A percentile compares a stretch with the other conserved stretches of the same genome.
Evolutionary conservation across 30 jellyfish, hydroid and myxozoan species (phyloP).

Genomic region (Euphysa ruthae): DNA sequence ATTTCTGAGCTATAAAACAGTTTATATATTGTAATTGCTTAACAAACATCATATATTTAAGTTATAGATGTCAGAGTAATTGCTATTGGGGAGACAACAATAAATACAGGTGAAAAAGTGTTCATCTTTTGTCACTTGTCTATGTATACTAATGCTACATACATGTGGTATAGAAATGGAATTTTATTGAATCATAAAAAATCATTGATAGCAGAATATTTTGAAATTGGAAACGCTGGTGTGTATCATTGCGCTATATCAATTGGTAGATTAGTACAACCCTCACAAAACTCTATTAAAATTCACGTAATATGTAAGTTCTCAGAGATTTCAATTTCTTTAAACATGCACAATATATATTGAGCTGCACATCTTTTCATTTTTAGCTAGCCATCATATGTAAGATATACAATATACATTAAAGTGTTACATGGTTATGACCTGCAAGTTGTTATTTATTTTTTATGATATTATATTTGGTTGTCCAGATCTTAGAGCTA

Average conservation of each 20-base stretch:
- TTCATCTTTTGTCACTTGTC: slow-evolving; percentile 19
- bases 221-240: background rate
- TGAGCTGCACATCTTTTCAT: too few relatives aligned
- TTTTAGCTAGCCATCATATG: too few relatives aligned
- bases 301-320: slow-evolving; percentile 3
- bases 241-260: slow-evolving; percentile 14
- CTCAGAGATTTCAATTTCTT: too few relatives aligned
- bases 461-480: too few relatives aligned
- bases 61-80: background rate
- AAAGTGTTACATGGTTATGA: too few relatives aligned
- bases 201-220: background rate
- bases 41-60: background rate
- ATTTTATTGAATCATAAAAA: background rate
- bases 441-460: too few relatives aligned
- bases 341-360: too few relatives aligned
- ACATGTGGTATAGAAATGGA: slow-evolving; percentile 9
- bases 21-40: background rate
- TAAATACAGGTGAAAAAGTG: slow-evolving; percentile 12
- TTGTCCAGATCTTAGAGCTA: too few relatives aligned
- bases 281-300: background rate
- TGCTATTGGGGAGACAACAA: background rate
- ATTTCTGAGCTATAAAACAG: background rate
- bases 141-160: background rate
- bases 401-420: too few relatives aligned
- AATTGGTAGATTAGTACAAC: background rate